Percentiles rank a stretch among this genome's conserved stretches.
These are phyloP conservation scores for Lasioglossum pauxillum DNA, from an alignment of 2,888 invertebrate genomes.

Conservation along the genomic window DNA sequence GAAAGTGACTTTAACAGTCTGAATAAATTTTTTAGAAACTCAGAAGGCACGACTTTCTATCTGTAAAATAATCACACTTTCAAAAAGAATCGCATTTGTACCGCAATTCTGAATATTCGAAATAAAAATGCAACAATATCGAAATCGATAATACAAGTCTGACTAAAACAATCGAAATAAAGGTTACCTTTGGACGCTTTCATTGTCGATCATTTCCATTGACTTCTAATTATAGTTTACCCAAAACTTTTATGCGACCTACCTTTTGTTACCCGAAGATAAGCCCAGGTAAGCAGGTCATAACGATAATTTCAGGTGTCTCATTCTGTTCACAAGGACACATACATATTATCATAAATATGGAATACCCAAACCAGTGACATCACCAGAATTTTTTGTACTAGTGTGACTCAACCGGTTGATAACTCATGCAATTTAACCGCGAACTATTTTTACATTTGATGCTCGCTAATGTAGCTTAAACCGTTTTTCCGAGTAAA, in stretches of 20 bases:
- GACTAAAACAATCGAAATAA: not conserved
- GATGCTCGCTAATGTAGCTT: not conserved
- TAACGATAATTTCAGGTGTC: conserved; percentile 3
- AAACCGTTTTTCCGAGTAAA: not conserved
- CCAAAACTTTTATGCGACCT: not conserved
- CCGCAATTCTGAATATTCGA: not conserved
- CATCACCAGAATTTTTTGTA: conserved; percentile 64
- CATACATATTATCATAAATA: conserved; percentile 9
- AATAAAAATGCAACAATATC: not conserved
- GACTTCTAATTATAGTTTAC: not conserved
- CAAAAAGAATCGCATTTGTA: not conserved
- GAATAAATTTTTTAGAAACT: not conserved
- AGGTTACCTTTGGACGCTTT: not conserved
- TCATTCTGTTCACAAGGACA: not conserved
- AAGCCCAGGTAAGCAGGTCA: not conserved
- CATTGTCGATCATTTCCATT: not conserved
- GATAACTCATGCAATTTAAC: conserved; percentile 39
- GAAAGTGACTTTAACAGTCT: not conserved
- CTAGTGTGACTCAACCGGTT: conserved; percentile 57
- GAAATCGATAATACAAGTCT: not conserved
- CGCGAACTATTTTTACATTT: conserved; percentile 27
- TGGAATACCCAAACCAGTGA: conserved; percentile 43
- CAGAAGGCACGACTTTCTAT: not conserved
- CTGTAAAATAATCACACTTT: not conserved
- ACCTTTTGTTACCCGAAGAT: not conserved